A percentile compares a stretch with the other conserved stretches of the same genome.
Conservation (phyloP, 1,140 invertebrate species). For the Stratiolaelaps scimitus region DNA sequence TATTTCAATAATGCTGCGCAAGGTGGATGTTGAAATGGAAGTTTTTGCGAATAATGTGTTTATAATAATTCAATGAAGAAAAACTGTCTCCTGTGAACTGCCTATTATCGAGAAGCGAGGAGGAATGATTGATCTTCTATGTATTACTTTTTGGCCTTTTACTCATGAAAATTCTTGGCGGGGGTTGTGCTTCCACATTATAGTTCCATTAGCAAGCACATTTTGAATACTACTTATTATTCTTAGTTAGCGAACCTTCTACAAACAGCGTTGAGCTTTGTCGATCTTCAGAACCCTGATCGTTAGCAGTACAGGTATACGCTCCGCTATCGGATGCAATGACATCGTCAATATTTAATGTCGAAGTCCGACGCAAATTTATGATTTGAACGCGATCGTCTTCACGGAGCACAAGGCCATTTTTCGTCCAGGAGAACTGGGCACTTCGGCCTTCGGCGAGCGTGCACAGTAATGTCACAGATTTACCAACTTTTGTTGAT, state of each 20-base stretch:
- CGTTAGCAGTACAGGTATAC: slow-evolving; percentile 10
- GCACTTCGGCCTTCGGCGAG: background rate
- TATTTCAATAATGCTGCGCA: no score
- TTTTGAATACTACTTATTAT: background rate
- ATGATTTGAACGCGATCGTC: slow-evolving; percentile 3
- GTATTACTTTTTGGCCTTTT: no score
- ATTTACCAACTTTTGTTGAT: background rate
- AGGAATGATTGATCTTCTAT: no score
- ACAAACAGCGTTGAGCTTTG: slow-evolving; percentile 16
- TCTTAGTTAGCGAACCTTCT: background rate
- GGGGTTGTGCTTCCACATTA: no score
- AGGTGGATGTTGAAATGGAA: no score
- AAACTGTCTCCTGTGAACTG: no score
- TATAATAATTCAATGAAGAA: no score
- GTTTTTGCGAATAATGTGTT: no score
- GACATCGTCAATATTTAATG: slow-evolving; percentile 9
- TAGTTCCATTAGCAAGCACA: background rate
- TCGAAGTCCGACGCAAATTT: background rate
- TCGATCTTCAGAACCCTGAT: background rate
- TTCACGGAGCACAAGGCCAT: background rate
- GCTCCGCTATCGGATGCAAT: background rate
- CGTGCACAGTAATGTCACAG: background rate
- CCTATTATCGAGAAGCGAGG: no score
- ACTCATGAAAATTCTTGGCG: no score
- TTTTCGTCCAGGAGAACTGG: slow-evolving; percentile 1